Conservation (phyloP, 37 sponge, comb jelly and placozoan species). For the Cladorhizidae sp. region DNA sequence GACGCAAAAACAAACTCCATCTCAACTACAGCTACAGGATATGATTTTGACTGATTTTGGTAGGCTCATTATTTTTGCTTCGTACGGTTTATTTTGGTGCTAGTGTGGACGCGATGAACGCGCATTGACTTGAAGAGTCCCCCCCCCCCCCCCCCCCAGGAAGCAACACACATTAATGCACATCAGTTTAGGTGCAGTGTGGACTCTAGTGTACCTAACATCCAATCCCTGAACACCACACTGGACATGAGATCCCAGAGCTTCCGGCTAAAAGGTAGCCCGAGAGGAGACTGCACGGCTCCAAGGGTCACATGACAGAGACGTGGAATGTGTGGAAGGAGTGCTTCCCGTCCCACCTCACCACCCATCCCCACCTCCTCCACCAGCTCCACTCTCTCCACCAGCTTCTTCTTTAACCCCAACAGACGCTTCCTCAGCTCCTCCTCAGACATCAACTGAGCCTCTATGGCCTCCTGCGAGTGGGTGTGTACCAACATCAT, state of each 20-base stretch:
- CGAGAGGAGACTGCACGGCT: constrained; percentile 31
- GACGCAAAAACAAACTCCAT: too few species aligned
- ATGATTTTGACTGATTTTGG: too few species aligned
- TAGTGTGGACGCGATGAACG: too few species aligned
- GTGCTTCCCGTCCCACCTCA: neutral
- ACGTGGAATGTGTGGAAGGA: constrained; percentile 21
- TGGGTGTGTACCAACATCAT: neutral
- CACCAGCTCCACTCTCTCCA: neutral
- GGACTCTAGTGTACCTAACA: constrained; percentile 27
- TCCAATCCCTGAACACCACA: constrained; percentile 35
- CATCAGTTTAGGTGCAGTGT: too few species aligned
- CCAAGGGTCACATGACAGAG: constrained; percentile 18
- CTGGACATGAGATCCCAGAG: constrained; percentile 30
- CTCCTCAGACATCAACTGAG: constrained; percentile 36
- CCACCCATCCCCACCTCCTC: neutral
- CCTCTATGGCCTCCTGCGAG: constrained; percentile 23
- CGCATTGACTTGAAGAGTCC: too few species aligned
- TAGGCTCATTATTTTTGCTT: too few species aligned
- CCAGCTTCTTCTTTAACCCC: constrained; percentile 1
- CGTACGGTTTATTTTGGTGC: too few species aligned
- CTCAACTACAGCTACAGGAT: too few species aligned
- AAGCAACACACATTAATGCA: too few species aligned
- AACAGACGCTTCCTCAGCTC: constrained; percentile 1
- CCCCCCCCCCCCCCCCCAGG: too few species aligned
- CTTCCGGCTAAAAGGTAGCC: constrained; percentile 8